Base-by-base conservation (phyloP, 2,113 vertebrate species). In the Orcinus orca region DNA sequence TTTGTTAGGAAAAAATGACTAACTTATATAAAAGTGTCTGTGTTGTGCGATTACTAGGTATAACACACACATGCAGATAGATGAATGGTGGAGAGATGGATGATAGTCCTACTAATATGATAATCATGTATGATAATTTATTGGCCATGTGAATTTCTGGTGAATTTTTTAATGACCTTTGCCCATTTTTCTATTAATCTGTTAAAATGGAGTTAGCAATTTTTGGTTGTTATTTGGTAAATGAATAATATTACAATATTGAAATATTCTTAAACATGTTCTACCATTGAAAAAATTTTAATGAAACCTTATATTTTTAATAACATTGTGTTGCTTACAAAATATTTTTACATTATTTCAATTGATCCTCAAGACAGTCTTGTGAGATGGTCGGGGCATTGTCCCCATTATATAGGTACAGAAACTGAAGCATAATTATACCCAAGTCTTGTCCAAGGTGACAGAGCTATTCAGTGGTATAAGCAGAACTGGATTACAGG, bases 281-380 rank as follows among this genome's bases (percentile, higher is more conserved):
- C 38, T 96, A 1, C 41, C 25, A 53, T 47, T 85, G 33, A 85
- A 95, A 82, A 88, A 65, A 73, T 68, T 38, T 41, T 81, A 89
- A 63, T 68, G 70, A 95, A 76, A 33, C 3, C 50, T 53, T 71
- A 13, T 74, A 1, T 53, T 86, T 88, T 93, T 83, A 73, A 83
- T 79, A 80, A 74, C n/a, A 96, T 87, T 67, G 15, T 92, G 84
- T 12, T 84, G 3, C 68, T 93, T 93, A 1, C 31, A 92, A 67
- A 90, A 33, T 92, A 67, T 71, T 87, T 94, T 77, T 36, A 25
- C 4, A 21, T 91, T 95, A 79, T 87, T 95, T 96, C 50, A 63
- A 0, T 88, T 96, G 86, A 68, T 68, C 38, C 21, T 73, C 14
- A 36, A 70, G 70, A 70, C 44, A 92, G 12, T 62, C 38, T 73